A percentile compares a stretch with the other conserved stretches of the same genome.
These are phyloP conservation scores for Drosophila dunni DNA, from an alignment of 1,140 invertebrate genomes.

Conservation along the genomic window DNA sequence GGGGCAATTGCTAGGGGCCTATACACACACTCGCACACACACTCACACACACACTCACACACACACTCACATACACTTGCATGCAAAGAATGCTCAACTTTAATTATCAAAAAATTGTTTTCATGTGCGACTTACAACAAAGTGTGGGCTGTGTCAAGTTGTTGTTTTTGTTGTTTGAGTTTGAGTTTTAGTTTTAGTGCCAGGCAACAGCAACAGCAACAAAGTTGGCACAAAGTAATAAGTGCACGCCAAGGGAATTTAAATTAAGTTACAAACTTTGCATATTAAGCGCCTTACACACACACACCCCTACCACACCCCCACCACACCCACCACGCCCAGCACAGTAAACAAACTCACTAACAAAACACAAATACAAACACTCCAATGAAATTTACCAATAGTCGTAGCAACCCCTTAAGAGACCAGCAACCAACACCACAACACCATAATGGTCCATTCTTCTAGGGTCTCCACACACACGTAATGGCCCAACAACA, in stretches of 20 bases:
- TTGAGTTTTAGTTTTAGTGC: slow-evolving; percentile 47
- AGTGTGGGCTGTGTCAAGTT: slow-evolving; percentile 51
- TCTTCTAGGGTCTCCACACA: slow-evolving; percentile 16
- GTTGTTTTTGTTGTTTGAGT: slow-evolving; percentile 34
- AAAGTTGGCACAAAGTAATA: slow-evolving; percentile 59
- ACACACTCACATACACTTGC: slow-evolving; percentile 1
- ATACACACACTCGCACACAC: slow-evolving; percentile 1
- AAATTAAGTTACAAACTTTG: slow-evolving; percentile 64
- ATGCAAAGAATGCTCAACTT: slow-evolving; percentile 48
- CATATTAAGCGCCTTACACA: slow-evolving; percentile 57
- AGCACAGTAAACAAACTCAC: slow-evolving; percentile 38
- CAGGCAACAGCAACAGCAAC: slow-evolving; percentile 34
- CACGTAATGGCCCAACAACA: slow-evolving; percentile 10
- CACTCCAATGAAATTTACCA: slow-evolving; percentile 42
- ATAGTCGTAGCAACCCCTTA: slow-evolving; percentile 41
- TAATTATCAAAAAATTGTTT: slow-evolving; percentile 65
- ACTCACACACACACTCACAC: slow-evolving; percentile 5
- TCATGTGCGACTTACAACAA: slow-evolving; percentile 50
- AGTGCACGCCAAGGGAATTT: slow-evolving; percentile 59
- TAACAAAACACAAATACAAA: slow-evolving; percentile 34
- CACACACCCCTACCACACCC: background rate
- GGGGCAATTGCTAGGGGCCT: slow-evolving; percentile 39
- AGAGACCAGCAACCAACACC: slow-evolving; percentile 16
- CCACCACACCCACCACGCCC: slow-evolving; percentile 1
- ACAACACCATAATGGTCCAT: slow-evolving; percentile 30